Evolutionary conservation across 2,888 invertebrate genomes (phyloP), one percentile per base, ranked within the genome.

Genomic region (Stenurella melanura): DNA sequence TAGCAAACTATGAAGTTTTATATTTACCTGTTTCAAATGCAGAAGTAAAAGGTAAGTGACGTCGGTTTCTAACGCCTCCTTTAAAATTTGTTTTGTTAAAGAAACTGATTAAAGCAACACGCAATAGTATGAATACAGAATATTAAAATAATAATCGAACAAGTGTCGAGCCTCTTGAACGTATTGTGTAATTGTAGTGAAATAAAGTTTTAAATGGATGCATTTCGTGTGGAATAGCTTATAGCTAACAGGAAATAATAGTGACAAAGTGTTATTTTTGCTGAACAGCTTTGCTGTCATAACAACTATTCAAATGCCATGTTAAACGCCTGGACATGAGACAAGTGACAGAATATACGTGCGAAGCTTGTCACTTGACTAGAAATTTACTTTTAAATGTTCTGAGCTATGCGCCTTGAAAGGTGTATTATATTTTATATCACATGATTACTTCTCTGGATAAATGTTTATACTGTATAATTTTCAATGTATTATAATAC

Each of bases 281-380:
- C 83, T 82, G 83, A 85, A 85, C 85, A 83, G 81, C 82, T 80
- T 81, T 81, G 83, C 84, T 85, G 86, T 87, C 86, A 86, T 85
- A 86, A 87, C 86, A 86, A 83, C 85, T 84, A 86, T 87, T 86
- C 87, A 86, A 83, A 85, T 81, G 87, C 86, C 87, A 87, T 86
- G 86, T 85, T 85, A 86, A 85, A 84, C 78, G 82, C 83, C 81
- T 79, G 85, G 87, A 86, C 86, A 86, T 80, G 85, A 86, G 86
- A 87, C 87, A 87, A 83, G 86, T 82, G 86, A 86, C 86, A 86
- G 83, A 84, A 82, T 83, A 84, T 86, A 83, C 85, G 87, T 86
- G 86, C 85, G 83, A 83, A 84, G 85, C 86, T 86, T 86, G 86
- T 87, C 87, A 86, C 84, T 87, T 84, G 83, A 82, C 83, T 83